These are phyloP conservation scores for Tetragonula clypearis DNA, from an alignment of 1,140 invertebrate genomes.

Conservation along the genomic window DNA sequence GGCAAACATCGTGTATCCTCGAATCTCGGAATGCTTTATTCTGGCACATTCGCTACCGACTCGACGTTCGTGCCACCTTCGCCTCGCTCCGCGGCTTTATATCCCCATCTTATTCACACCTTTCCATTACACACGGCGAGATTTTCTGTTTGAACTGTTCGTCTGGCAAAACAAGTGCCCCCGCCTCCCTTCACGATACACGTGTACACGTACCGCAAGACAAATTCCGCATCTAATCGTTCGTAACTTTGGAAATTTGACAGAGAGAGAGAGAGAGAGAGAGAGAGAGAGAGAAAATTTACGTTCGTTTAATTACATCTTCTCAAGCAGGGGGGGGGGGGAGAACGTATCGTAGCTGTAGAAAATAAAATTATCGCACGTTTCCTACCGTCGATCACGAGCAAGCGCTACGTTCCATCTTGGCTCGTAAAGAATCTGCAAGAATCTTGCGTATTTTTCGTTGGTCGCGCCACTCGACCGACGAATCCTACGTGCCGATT, in stretches of 20 bases:
- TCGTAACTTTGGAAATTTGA: neutral
- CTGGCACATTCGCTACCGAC: neutral
- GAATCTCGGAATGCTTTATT: conserved; percentile 29
- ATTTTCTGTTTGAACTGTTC: conserved; percentile 32
- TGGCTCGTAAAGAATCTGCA: neutral
- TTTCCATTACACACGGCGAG: conserved; percentile 18
- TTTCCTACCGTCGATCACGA: too few relatives aligned
- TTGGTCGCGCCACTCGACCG: neutral
- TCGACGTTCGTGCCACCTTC: too few relatives aligned
- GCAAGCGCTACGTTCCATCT: neutral
- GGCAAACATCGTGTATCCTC: conserved; percentile 38
- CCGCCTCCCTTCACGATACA: too few relatives aligned
- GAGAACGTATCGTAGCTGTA: too few relatives aligned
- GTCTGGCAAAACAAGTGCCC: neutral
- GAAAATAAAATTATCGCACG: too few relatives aligned
- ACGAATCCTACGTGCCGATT: neutral
- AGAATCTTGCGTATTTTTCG: neutral
- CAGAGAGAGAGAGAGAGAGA: neutral
- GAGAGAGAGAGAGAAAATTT: neutral
- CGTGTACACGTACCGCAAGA: neutral
- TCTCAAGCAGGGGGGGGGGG: too few relatives aligned
- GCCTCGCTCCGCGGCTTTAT: conserved; percentile 7
- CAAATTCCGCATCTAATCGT: neutral
- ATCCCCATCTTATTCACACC: neutral
- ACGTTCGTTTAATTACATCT: too few relatives aligned